phyloP scores from a whole-genome alignment of 2,888 invertebrate species.

The Tiliacea aurago region DNA sequence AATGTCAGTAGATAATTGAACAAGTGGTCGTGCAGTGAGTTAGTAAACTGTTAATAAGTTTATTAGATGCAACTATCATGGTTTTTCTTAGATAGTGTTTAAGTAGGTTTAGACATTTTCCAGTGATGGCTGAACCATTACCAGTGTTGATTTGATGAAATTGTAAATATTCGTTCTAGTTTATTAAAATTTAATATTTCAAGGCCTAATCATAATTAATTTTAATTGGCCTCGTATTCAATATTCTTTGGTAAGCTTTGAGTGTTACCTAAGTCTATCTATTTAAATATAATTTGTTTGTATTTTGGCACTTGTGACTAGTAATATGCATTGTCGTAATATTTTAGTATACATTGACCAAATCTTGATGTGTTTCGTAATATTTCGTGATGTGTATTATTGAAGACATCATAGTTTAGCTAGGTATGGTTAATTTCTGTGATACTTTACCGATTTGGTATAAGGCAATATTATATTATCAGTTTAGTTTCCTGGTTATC shows the following conservation, averaged over 20 bases:
- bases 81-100: slow-evolving; percentile 65
- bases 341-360: slow-evolving; percentile 79
- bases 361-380: slow-evolving; percentile 81
- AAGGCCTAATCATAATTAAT: slow-evolving; percentile 69
- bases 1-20: slow-evolving; percentile 24
- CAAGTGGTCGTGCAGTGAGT: slow-evolving; percentile 16
- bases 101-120: slow-evolving; percentile 61
- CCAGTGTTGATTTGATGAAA: slow-evolving; percentile 59
- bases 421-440: slow-evolving; percentile 90
- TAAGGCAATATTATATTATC: slow-evolving; percentile 85
- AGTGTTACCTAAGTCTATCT: slow-evolving; percentile 74
- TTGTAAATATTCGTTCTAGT: slow-evolving; percentile 64
- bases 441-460: slow-evolving; percentile 90
- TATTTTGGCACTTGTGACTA: slow-evolving; percentile 67
- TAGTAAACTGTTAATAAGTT: slow-evolving; percentile 22
- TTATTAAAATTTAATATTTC: slow-evolving; percentile 56
- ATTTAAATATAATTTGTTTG: slow-evolving; percentile 63
- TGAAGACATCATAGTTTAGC: slow-evolving; percentile 87
- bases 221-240: slow-evolving; percentile 66
- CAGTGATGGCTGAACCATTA: slow-evolving; percentile 61
- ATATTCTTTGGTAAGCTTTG: slow-evolving; percentile 71
- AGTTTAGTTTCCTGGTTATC: slow-evolving; percentile 74
- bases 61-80: slow-evolving; percentile 50
- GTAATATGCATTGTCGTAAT: slow-evolving; percentile 65
- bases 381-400: slow-evolving; percentile 74